Evolutionary conservation across 2,888 invertebrate species (phyloP), one percentile per base, ranked within the genome.

Genomic region (Danaus chrysippus): DNA sequence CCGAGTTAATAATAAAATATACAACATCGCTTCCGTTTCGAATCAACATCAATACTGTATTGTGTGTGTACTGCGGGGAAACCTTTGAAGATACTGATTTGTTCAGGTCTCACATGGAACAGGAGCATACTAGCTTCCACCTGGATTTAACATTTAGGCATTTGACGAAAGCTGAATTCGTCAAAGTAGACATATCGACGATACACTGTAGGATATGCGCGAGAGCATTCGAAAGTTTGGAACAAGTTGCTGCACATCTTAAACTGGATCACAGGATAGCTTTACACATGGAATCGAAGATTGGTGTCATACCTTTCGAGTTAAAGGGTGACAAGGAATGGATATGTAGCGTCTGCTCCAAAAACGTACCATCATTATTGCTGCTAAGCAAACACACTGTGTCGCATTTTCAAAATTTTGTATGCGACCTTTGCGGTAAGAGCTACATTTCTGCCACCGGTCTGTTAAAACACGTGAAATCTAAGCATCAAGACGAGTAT

Each of bases 31-130:
- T 83, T 70, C 89, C 89, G 44, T 90, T 90, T 77, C 75, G 88
- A 64, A 87, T 89, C 54, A 86, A 86, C 76, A 84, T 86, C 76
- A 89, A 85, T 64, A 82, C 83, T n/a, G 82, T 88, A 73, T 77
- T 87, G 56, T 90, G 90, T 79, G 88, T 88, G 61, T 88, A 84
- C 79, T 90, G 88, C 75, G 83, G 83, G 65, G 87, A 87, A 66
- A 68, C 84, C 2, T 87, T 74, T 74, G 84, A 86, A 54, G 84
- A 88, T 56, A 83, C 88, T 0, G 77, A 78, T 9, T 62, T 68
- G 15, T 89, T 88, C 74, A 71, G 87, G 34, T 58, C 56, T 1
- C 89, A 89, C 62, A 86, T 88, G 83, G 79, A 79, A 56, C 71
- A 74, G 0, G 87, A 90, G 64, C 89, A 89, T 67, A 69, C 73